Evolutionary conservation across 2,888 invertebrate species (phyloP), one percentile per base, ranked within the genome.

Genomic region (Pecten maximus): DNA sequence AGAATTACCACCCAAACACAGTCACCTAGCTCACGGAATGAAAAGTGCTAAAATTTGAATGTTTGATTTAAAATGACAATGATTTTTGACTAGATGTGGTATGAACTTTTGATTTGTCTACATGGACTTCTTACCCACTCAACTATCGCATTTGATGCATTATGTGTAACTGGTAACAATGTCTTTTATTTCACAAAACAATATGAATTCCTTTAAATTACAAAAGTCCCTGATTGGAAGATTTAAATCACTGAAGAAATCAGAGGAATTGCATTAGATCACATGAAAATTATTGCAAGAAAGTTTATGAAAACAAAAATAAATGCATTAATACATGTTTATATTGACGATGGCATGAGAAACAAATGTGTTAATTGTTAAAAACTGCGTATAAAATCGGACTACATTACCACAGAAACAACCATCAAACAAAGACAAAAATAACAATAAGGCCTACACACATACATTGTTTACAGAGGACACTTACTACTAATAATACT

Each of bases 271-370:
- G 74, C 74, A 74, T 74, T 74, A 74, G 74, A 74, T 74, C 74
- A 74, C 74, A 74, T 74, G 10, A 6, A 28, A 74, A 35, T 74
- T 74, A 74, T 74, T 74, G 74, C 74, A 28, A 35, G 74, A 54
- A 54, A 54, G 74, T 74, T 74, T 74, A 74, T 74, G 74, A 35
- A 74, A 74, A 74, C 74, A 74, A 35, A 74, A 74, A 74, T 74
- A 74, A 74, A 74, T 74, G 74, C 74, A 74, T 74, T 74, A 28
- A 74, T 28, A 74, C 74, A 74, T 74, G 28, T 74, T 54, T 54
- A 54, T 54, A 54, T 19, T 28, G 19, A 74, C 35, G 74, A 74
- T 35, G 35, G 35, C 74, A 74, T 74, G 74, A 74, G 35, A 74
- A 74, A 74, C 74, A 28, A 35, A 74, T 35, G 35, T 74, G 74